phyloP scores from a whole-genome alignment of 2,888 invertebrate genomes.

The Pheosia tremula region DNA sequence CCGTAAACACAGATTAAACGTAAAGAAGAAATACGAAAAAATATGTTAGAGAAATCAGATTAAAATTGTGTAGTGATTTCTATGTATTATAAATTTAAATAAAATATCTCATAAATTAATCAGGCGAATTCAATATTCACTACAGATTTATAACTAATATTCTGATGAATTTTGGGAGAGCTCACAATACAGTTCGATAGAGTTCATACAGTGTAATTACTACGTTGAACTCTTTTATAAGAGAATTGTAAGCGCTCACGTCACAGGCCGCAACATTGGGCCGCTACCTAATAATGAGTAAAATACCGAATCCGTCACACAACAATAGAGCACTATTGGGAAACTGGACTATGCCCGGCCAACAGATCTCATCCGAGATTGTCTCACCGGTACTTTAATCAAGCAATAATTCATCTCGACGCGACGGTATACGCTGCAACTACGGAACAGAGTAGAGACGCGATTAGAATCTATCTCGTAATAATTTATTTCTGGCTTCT shows the following conservation, averaged over 20 bases:
- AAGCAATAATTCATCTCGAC: conserved; percentile 40
- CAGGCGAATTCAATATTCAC: background rate
- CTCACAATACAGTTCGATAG: background rate
- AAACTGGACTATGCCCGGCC: conserved; percentile 44
- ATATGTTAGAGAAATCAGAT: too few relatives aligned
- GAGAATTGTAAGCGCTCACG: conserved; percentile 30
- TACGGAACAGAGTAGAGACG: conserved; percentile 46
- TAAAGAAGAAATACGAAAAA: background rate
- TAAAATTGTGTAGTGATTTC: background rate
- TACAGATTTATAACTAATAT: background rate
- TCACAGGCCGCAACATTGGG: conserved; percentile 10
- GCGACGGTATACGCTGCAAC: conserved; percentile 23
- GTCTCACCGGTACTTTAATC: conserved; percentile 50
- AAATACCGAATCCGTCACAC: conserved; percentile 64
- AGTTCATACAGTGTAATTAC: background rate
- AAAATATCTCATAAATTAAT: background rate
- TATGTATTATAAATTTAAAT: background rate
- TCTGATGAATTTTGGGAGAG: too few relatives aligned
- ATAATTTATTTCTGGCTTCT: conserved; percentile 47
- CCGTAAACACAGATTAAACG: background rate
- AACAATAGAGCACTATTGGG: conserved; percentile 58
- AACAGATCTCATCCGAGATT: conserved; percentile 51
- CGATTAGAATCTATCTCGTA: conserved; percentile 54
- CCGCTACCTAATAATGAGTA: conserved; percentile 47
- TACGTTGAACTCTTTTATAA: conserved; percentile 66